phyloP scores from a whole-genome alignment of 2,888 invertebrate species.

The Heliconius sara region DNA sequence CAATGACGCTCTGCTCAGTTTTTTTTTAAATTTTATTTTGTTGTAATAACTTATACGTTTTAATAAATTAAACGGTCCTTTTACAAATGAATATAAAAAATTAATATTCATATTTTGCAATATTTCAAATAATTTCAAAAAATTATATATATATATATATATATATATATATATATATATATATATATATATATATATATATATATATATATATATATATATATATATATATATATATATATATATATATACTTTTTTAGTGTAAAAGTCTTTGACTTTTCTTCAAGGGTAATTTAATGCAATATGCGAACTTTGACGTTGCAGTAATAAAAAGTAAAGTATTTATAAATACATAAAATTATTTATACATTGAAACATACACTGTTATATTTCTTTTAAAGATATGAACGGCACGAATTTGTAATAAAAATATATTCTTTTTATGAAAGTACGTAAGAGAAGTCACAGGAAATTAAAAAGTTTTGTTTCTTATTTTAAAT shows the following conservation, averaged over 20 bases:
- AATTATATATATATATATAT: too few relatives aligned
- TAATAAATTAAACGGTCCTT: neutral
- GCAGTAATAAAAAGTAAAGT: neutral
- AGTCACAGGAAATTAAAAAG: neutral
- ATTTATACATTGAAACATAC: slow-evolving; percentile 24
- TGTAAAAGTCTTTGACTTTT: neutral
- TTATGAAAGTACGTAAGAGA: slow-evolving; percentile 8
- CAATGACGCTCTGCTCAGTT: neutral
- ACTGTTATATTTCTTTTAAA: slow-evolving; percentile 17
- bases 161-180: too few relatives aligned
- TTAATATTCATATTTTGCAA: too few relatives aligned
- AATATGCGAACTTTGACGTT: neutral
- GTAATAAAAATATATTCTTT: slow-evolving; percentile 30
- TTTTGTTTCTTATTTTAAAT: too few relatives aligned
- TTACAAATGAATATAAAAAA: neutral
- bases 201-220: too few relatives aligned
- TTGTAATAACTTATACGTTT: neutral
- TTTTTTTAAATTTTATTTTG: neutral
- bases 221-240: too few relatives aligned
- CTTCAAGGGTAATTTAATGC: neutral
- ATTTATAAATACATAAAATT: neutral
- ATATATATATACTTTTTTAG: neutral
- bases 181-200: too few relatives aligned
- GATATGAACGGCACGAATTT: slow-evolving; percentile 27
- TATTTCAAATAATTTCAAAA: too few relatives aligned